Evolutionary conservation across 2,113 vertebrate genomes (phyloP).

Genomic region (Ursus arctos): DNA sequence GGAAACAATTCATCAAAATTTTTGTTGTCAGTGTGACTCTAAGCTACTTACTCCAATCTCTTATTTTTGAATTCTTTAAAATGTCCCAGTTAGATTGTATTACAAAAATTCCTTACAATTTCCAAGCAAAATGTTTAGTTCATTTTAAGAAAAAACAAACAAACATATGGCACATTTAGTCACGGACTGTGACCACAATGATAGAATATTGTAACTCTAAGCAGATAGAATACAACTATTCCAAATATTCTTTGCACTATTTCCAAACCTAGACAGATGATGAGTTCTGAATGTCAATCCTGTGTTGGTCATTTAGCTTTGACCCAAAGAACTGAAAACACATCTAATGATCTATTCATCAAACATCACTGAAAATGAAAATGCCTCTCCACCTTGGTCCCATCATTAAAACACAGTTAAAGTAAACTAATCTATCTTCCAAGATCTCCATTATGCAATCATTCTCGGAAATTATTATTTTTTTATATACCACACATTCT

Average conservation of each 20-base stretch:
- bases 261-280: neutral
- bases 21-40: neutral
- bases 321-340: slow-evolving; percentile 11
- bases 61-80: slow-evolving; percentile 3
- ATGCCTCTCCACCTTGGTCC: neutral
- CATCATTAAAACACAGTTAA: neutral
- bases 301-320: neutral
- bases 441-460: neutral
- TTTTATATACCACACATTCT: neutral
- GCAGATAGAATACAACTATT: neutral
- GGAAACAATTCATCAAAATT: neutral
- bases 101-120: neutral
- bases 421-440: neutral
- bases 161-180: neutral
- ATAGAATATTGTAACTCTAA: neutral
- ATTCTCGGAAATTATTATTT: neutral
- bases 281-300: neutral
- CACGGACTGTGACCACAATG: neutral
- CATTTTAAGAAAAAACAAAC: neutral
- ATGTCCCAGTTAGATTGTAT: neutral
- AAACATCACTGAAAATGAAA: slow-evolving; percentile 31
- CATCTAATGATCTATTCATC: neutral
- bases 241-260: neutral
- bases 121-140: slow-evolving; percentile 38
- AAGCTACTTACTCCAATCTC: neutral